Conservation (phyloP, 1,140 invertebrate species). For the Macrostomum lignano region DNA sequence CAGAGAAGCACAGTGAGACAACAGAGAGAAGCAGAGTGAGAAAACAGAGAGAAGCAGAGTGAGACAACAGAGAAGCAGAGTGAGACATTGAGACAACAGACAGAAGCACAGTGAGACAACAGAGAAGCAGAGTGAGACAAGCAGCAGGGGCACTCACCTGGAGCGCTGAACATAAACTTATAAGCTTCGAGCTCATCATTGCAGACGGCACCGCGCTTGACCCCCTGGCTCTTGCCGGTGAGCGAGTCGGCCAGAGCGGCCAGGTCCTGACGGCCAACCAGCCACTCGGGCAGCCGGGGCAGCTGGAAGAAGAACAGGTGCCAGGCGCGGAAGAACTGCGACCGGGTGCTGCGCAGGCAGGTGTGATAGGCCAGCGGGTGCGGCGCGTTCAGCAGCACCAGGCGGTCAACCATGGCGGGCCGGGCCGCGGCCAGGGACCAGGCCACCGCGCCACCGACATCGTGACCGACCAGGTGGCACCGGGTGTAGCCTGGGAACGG, state of each 20-base stretch:
- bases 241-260: slow-evolving; percentile 35
- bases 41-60: no score
- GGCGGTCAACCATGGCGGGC: slow-evolving; percentile 40
- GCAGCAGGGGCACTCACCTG: no score
- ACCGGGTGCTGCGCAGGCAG: slow-evolving; percentile 28
- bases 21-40: no score
- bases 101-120: no score
- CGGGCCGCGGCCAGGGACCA: slow-evolving; percentile 33
- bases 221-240: slow-evolving; percentile 25
- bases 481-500: slow-evolving; percentile 15
- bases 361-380: slow-evolving; percentile 42
- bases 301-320: slow-evolving; percentile 45
- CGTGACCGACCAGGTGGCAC: slow-evolving; percentile 42
- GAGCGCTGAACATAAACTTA: slow-evolving; percentile 42
- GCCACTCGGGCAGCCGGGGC: slow-evolving; percentile 40
- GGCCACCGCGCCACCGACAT: slow-evolving; percentile 42
- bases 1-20: no score
- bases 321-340: slow-evolving; percentile 32
- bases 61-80: no score
- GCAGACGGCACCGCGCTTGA: slow-evolving; percentile 16
- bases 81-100: no score
- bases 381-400: slow-evolving; percentile 42
- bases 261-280: slow-evolving; percentile 35
- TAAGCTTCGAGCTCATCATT: slow-evolving; percentile 40
- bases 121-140: no score